phyloP scores from a whole-genome alignment of 2,113 vertebrate genomes.

The Cephalopholis sonnerati region DNA sequence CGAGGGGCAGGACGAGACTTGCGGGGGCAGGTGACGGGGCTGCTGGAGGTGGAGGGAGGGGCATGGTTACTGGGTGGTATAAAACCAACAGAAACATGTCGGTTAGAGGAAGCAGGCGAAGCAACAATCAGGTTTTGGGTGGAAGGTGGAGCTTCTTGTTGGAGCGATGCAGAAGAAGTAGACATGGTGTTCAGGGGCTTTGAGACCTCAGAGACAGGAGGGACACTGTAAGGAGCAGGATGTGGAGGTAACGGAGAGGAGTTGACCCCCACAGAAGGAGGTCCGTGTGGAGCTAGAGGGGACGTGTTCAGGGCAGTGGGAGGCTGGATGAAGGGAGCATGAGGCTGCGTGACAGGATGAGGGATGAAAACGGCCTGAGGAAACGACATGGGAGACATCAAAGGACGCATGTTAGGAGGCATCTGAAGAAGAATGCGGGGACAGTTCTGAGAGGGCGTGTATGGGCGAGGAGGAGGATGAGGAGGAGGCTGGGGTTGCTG shows the following conservation, averaged over 20 bases:
- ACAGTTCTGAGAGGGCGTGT: background rate
- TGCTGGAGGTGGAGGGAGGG: no score
- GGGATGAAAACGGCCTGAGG: slow-evolving; percentile 3
- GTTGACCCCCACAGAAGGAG: background rate
- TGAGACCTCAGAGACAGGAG: background rate
- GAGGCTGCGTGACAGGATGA: background rate
- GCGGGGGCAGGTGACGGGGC: background rate
- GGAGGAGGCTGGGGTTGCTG: background rate
- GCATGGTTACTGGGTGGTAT: background rate
- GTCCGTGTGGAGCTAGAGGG: background rate
- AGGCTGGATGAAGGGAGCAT: background rate
- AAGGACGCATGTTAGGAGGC: slow-evolving; percentile 7
- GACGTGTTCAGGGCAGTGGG: background rate
- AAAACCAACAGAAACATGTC: background rate
- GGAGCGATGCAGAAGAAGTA: background rate
- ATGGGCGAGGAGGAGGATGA: background rate
- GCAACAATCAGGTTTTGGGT: background rate
- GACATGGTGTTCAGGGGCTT: background rate
- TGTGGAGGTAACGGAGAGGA: background rate
- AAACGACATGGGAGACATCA: background rate
- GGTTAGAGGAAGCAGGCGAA: background rate
- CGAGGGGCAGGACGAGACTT: background rate
- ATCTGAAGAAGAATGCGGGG: slow-evolving; percentile 39
- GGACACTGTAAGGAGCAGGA: background rate
- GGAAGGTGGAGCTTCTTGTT: background rate